phyloP scores from a whole-genome alignment of 2,113 vertebrate genomes.

The Albula glossodonta region DNA sequence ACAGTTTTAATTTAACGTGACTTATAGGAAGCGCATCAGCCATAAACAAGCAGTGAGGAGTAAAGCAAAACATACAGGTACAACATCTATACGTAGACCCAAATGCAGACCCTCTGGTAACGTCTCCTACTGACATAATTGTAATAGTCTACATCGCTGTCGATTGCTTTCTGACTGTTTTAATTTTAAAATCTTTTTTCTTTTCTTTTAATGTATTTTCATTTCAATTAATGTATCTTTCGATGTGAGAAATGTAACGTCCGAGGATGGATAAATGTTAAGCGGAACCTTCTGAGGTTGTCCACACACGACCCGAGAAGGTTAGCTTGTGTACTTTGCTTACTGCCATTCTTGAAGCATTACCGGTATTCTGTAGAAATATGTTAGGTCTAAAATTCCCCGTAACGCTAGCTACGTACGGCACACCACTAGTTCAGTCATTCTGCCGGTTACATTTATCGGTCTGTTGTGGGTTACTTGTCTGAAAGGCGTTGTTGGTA shows the following conservation, averaged over 20 bases:
- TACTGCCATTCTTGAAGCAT: background rate
- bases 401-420: background rate
- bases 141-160: too few relatives aligned
- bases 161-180: too few relatives aligned
- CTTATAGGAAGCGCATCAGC: too few relatives aligned
- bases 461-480: background rate
- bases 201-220: background rate
- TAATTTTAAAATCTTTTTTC: too few relatives aligned
- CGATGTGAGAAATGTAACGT: background rate
- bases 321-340: conserved; percentile 2
- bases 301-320: background rate
- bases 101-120: too few relatives aligned
- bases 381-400: background rate
- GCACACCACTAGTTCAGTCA: background rate
- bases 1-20: too few relatives aligned
- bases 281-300: conserved; percentile 8
- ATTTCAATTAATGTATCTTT: background rate
- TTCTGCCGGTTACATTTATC: background rate
- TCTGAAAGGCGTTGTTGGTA: background rate
- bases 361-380: background rate
- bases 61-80: too few relatives aligned
- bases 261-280: too few relatives aligned
- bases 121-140: too few relatives aligned
- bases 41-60: too few relatives aligned
- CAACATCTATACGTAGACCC: too few relatives aligned